Evolutionary conservation across 2,797 vertebrate genomes (phyloP).

Genomic region (Poeciliopsis paucimaculata): DNA sequence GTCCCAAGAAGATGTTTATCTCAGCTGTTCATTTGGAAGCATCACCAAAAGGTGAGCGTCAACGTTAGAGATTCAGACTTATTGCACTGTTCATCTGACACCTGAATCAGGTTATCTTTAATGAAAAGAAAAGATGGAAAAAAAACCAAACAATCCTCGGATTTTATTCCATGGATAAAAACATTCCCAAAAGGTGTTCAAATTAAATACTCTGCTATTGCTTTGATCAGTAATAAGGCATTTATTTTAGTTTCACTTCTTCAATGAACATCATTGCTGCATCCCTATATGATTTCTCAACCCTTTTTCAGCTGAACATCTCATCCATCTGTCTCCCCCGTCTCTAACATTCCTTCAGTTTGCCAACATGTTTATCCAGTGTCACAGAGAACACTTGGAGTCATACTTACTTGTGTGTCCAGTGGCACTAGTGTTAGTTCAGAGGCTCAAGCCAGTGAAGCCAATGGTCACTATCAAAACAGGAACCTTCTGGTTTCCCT

Average conservation of each 20-base stretch:
- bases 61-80: constrained; percentile 31
- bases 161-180: neutral
- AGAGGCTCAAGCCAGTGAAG: constrained; percentile 62
- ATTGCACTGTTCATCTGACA: constrained; percentile 22
- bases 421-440: constrained; percentile 67
- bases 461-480: constrained; percentile 72
- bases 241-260: neutral
- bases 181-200: too few relatives aligned
- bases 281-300: neutral
- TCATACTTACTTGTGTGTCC: constrained; percentile 66
- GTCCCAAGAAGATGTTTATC: constrained; percentile 16
- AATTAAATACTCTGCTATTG: neutral
- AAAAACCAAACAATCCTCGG: neutral
- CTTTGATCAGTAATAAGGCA: neutral
- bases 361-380: constrained; percentile 66
- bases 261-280: neutral
- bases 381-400: constrained; percentile 52
- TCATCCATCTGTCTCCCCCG: constrained; percentile 12
- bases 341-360: constrained; percentile 48
- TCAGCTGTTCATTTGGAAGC: constrained; percentile 47
- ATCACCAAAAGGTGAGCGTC: constrained; percentile 52
- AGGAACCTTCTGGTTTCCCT: constrained; percentile 77
- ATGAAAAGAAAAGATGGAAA: neutral
- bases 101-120: neutral
- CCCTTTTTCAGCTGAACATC: neutral